phyloP scores from a whole-genome alignment of 1,140 invertebrate genomes.

The Eufriesea mexicana region DNA sequence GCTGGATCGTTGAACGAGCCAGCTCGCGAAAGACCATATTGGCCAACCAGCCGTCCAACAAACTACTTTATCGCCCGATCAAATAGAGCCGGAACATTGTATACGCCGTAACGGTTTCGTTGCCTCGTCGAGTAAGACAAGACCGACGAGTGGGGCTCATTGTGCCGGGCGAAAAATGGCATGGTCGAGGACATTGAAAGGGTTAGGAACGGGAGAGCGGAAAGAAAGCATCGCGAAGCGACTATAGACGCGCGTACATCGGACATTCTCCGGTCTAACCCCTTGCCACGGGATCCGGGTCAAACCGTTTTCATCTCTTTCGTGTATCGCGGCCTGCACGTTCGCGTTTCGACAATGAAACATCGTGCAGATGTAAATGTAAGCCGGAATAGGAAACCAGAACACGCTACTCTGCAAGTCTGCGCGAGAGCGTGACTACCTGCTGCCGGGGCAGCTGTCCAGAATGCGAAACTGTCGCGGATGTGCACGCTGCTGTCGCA shows the following conservation, averaged over 20 bases:
- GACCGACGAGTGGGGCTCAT: not conserved
- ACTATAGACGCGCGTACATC: not conserved
- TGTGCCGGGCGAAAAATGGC: not conserved
- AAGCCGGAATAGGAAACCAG: constrained; percentile 71
- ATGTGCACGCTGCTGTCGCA: not conserved
- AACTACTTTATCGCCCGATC: not conserved
- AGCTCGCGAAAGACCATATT: not conserved
- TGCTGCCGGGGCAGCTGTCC: constrained; percentile 30
- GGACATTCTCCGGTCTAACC: not conserved
- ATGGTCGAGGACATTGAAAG: not conserved
- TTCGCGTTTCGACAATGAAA: constrained; percentile 71
- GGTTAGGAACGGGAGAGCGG: not conserved
- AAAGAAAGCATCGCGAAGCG: not conserved
- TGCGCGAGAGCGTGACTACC: constrained; percentile 46
- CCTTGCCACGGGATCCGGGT: constrained; percentile 51
- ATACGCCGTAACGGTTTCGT: not conserved
- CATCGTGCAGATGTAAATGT: constrained; percentile 68
- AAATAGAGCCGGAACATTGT: not conserved
- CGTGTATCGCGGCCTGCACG: constrained; percentile 53
- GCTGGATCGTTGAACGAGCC: not conserved
- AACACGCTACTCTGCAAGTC: constrained; percentile 51
- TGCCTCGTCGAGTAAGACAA: not conserved
- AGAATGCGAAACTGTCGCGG: constrained; percentile 38
- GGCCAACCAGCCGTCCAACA: not conserved
- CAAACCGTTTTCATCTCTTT: constrained; percentile 66